Evolutionary conservation across 2,888 invertebrate genomes (phyloP), one percentile per base, ranked within the genome.

Genomic region (Sminthurides aquaticus): DNA sequence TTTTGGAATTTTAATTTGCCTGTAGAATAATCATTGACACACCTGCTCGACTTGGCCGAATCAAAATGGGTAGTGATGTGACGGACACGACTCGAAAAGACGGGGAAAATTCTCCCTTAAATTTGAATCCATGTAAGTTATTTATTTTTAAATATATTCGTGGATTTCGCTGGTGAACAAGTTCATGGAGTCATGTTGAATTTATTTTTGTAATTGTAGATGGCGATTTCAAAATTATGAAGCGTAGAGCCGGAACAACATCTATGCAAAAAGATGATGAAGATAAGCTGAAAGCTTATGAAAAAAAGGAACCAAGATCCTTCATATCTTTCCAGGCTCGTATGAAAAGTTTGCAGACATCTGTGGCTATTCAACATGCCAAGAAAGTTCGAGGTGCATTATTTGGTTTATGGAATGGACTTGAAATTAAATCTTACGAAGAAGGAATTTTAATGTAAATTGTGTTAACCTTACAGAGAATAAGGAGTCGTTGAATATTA

Each of bases 371-470:
- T 1, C 52, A 64, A 3, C 64, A 64, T 64, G 64, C 64, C 18
- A 64, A 64, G 52, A 64, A 64, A 64, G 64, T 64, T n/a, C 20
- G 55, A 59, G 64, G 64, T 59, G 27, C 8, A 5, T 34, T 34
- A 34, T 11, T 34, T 15, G 15, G 43, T 15, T 34, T 5, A 34
- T 34, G 52, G 52, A 52, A 52, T 18, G 5, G 8, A 52, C 5
- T 20, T 52, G 8, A 8, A 52, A 52, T 20, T 5, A 20, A 15
- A 20, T 52, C 11, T 20, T 15, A 18, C 20, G 52, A 8, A 18
- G 20, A 18, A 3, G 15, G n/a, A 25, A 56, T 15, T 28, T 29
- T 24, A 24, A 27, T 27, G 26, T 59, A 8, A 43, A 20, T 0
- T 48, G 34, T 34, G 49, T 0, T 18, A 24, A 54, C n/a, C n/a